Evolutionary conservation across 2,888 invertebrate genomes (phyloP).

Genomic region (Rugalucina vietnamica): DNA sequence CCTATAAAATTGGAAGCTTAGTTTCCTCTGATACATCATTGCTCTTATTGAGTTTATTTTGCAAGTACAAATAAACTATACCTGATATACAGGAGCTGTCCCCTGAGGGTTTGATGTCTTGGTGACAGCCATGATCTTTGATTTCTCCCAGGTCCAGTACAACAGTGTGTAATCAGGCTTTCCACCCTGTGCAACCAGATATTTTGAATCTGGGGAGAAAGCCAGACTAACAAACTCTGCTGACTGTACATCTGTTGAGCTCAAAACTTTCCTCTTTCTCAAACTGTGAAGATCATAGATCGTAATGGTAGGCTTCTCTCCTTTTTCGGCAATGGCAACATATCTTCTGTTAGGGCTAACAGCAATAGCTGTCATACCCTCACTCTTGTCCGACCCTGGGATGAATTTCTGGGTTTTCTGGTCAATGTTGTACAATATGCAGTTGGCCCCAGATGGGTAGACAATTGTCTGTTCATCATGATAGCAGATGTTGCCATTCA

Average conservation of each 20-base stretch:
- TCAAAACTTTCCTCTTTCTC: conserved; percentile 83
- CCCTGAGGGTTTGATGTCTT: conserved; percentile 87
- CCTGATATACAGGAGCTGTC: conserved; percentile 87
- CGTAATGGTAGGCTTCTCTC: conserved; percentile 83
- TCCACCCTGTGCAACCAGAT: conserved; percentile 91
- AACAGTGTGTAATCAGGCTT: conserved; percentile 93
- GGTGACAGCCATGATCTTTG: conserved; percentile 90
- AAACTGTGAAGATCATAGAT: conserved; percentile 84
- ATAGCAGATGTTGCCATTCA: conserved; percentile 83
- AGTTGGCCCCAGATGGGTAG: conserved; percentile 84
- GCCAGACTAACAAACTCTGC: conserved; percentile 89
- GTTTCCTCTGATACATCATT: no score
- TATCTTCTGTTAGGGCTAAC: conserved; percentile 84
- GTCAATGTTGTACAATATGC: conserved; percentile 84
- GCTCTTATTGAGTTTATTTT: no score
- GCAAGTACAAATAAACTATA: no score
- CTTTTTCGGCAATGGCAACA: conserved; percentile 84
- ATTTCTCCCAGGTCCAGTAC: conserved; percentile 93
- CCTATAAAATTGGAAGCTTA: no score
- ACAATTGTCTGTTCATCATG: conserved; percentile 84
- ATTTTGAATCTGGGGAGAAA: conserved; percentile 93
- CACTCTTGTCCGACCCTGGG: conserved; percentile 84
- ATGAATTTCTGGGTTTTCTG: conserved; percentile 84
- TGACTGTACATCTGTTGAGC: conserved; percentile 83
- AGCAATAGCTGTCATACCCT: conserved; percentile 84